Percentiles rank a stretch among this genome's conserved stretches.
phyloP scores from a whole-genome alignment of 2,113 vertebrate species.

The Psophia crepitans region DNA sequence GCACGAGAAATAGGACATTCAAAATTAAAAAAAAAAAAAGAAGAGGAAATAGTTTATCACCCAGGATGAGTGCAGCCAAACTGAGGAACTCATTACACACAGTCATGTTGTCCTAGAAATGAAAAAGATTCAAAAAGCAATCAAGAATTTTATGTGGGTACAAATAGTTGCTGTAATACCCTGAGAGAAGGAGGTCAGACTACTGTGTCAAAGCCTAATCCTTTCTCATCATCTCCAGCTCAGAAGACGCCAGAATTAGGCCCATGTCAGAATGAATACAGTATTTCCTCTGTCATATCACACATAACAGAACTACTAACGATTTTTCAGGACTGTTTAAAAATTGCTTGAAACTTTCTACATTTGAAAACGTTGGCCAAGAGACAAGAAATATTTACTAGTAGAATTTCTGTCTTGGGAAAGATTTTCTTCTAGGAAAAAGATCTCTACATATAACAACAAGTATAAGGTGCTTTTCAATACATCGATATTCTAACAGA shows the following conservation, averaged over 20 bases:
- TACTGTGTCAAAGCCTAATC: background rate
- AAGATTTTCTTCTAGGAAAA: background rate
- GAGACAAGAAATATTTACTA: background rate
- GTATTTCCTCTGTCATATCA: background rate
- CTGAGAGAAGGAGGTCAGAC: background rate
- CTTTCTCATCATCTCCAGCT: background rate
- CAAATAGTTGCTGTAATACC: background rate
- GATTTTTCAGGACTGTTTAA: background rate
- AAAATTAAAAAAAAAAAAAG: background rate
- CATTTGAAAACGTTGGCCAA: background rate
- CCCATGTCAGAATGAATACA: background rate
- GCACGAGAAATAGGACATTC: background rate
- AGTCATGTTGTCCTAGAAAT: background rate
- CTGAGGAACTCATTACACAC: background rate
- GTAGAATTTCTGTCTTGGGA: background rate
- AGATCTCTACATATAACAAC: background rate
- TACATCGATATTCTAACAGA: background rate
- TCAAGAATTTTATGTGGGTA: background rate
- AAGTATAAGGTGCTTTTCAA: background rate
- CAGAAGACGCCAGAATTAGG: background rate
- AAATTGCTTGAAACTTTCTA: background rate
- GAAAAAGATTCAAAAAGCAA: background rate
- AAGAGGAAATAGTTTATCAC: background rate
- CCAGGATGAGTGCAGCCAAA: background rate
- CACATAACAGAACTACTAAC: background rate